Conservation (phyloP, 2,888 invertebrate species). For the Pachliopta kotzebuea region DNA sequence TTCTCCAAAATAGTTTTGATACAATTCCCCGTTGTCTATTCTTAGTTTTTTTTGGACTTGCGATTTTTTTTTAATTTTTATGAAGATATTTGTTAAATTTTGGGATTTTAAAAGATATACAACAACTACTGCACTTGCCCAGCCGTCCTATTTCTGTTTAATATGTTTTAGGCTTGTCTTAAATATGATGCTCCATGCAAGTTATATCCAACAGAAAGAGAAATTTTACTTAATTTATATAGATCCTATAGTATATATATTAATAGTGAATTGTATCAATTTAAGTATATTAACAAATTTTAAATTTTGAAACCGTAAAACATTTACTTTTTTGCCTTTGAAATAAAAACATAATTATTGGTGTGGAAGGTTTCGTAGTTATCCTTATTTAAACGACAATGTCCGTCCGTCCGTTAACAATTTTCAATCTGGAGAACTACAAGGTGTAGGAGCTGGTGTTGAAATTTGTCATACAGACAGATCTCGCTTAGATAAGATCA, state of each 20-base stretch:
- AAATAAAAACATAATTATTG: too few species aligned
- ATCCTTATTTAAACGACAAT: too few species aligned
- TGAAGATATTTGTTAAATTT: slow-evolving; percentile 60
- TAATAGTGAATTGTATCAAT: background rate
- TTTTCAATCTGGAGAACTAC: too few species aligned
- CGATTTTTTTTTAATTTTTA: slow-evolving; percentile 51
- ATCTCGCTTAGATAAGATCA: too few species aligned
- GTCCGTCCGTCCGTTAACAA: too few species aligned
- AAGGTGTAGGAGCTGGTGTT: too few species aligned
- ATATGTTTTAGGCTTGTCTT: slow-evolving; percentile 57
- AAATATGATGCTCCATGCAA: slow-evolving; percentile 50
- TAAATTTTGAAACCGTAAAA: too few species aligned
- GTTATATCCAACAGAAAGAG: slow-evolving; percentile 42
- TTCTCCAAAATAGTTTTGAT: slow-evolving; percentile 60
- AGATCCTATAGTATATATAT: background rate
- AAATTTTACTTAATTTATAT: background rate
- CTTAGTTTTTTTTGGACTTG: slow-evolving; percentile 34
- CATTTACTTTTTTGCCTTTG: too few species aligned
- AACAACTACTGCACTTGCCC: slow-evolving; percentile 56
- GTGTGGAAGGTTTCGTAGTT: too few species aligned
- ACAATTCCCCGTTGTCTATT: slow-evolving; percentile 42
- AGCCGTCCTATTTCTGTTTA: slow-evolving; percentile 59
- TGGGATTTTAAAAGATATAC: slow-evolving; percentile 69
- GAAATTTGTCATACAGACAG: too few species aligned
- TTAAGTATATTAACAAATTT: too few species aligned